Conservation (phyloP, 2,888 invertebrate genomes). For the Lacanobia wlatinum region DNA sequence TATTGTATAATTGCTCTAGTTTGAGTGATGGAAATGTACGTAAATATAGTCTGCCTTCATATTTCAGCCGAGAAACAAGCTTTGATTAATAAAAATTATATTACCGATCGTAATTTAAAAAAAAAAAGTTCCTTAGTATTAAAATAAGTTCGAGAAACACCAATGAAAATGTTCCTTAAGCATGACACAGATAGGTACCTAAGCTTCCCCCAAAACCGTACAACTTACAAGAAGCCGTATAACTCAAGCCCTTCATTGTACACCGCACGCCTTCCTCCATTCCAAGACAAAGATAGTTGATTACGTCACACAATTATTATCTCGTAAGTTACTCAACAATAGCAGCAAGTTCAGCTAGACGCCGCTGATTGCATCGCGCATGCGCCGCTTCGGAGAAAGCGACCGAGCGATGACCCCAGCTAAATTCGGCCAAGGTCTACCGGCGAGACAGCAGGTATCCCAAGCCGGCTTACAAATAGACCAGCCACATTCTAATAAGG, state of each 20-base stretch:
- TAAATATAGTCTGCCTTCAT: neutral
- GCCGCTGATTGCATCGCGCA: slow-evolving; percentile 77
- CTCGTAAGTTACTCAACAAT: slow-evolving; percentile 62
- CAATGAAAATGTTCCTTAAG: neutral
- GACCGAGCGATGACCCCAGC: slow-evolving; percentile 81
- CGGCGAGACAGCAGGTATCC: slow-evolving; percentile 72
- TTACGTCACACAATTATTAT: slow-evolving; percentile 59
- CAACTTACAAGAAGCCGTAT: slow-evolving; percentile 1
- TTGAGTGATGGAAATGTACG: neutral
- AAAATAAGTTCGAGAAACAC: neutral
- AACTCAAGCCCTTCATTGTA: neutral
- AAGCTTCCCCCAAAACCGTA: neutral
- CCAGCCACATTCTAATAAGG: slow-evolving; percentile 36
- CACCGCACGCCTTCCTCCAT: slow-evolving; percentile 31
- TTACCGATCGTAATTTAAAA: too few species aligned
- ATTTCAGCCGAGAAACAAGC: neutral
- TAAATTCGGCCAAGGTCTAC: slow-evolving; percentile 88
- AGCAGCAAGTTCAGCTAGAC: slow-evolving; percentile 66
- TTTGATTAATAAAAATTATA: neutral
- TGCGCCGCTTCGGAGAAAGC: slow-evolving; percentile 84
- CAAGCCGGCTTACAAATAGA: slow-evolving; percentile 61
- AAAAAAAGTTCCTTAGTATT: too few species aligned
- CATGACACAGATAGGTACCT: too few species aligned
- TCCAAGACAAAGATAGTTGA: slow-evolving; percentile 42
- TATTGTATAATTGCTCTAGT: slow-evolving; percentile 8